Evolutionary conservation across 2,797 vertebrate genomes (phyloP), one percentile per base, ranked within the genome.

Genomic region (Sebastes elongatus): DNA sequence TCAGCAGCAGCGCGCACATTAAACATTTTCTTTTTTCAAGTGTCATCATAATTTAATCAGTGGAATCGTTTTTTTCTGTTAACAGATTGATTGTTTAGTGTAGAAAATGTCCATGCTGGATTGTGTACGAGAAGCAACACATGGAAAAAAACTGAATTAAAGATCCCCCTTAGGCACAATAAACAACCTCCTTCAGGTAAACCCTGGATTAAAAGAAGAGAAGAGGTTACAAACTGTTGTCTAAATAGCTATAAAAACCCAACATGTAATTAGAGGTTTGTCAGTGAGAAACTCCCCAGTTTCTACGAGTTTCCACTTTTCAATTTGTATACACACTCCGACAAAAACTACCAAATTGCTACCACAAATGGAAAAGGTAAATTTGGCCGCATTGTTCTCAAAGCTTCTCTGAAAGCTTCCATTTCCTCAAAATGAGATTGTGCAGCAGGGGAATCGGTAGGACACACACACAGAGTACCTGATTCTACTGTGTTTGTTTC

Each of bases 361-460:
- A 38, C 57, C 60, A 28, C 46, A 57, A 25, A 64, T 4, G 11
- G 38, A 8, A 30, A 80, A 75, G 38, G 46, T 57, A 35, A 67
- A 76, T 76, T 32, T 62, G 28, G 53, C 62, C 55, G 20, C 13
- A 65, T 74, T 61, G 59, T 78, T 67, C 55, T 33, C 28, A 28
- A 65, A 81, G 76, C 38, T 69, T 46, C 32, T 80, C 66, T 66
- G 60, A 74, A 59, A 71, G 46, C 65, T 32, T 70, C 52, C 71
- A 28, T 73, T 82, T 63, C 72, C 42, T 60, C 13, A 56, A 57
- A 69, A 84, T 77, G 32, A 77, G 33, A 61, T 55, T n/a, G n/a
- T 13, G 60, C 53, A 67, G 32, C 71, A 6, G 49, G 16, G 52
- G 62, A 80, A 61, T 22, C 16, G 32, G 28, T 32, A 11, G 16